These are phyloP conservation scores for Erythrolamprus reginae DNA, from an alignment of 2,113 vertebrate species.

Conservation along the genomic window DNA sequence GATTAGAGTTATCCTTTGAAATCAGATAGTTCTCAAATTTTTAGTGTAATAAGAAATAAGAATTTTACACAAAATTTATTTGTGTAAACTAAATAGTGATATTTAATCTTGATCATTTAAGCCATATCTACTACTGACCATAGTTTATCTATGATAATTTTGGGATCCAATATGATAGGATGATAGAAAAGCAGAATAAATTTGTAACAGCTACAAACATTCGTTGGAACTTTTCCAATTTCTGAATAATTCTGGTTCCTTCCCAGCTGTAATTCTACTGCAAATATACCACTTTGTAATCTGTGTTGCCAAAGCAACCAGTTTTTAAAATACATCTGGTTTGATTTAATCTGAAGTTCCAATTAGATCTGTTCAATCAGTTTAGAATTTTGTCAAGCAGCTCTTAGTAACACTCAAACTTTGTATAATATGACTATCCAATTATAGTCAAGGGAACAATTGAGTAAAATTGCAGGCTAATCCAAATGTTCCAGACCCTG, in stretches of 20 bases:
- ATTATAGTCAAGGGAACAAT: not conserved
- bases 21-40: not conserved
- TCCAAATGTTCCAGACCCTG: not conserved
- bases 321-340: constrained; percentile 11
- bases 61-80: no score
- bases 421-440: not conserved
- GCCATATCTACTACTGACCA: not conserved
- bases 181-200: not conserved
- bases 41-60: not conserved
- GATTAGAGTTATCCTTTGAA: not conserved
- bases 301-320: constrained; percentile 1
- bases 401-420: not conserved
- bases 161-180: no score
- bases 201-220: not conserved
- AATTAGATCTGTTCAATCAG: not conserved
- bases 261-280: not conserved
- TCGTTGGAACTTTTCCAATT: not conserved
- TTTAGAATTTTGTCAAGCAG: not conserved
- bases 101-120: not conserved
- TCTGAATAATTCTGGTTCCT: not conserved
- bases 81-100: not conserved
- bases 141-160: not conserved
- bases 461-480: not conserved
- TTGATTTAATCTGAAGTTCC: not conserved
- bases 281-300: not conserved